Evolutionary conservation across 1,140 invertebrate genomes (phyloP).

Genomic region (Triops longicaudatus): DNA sequence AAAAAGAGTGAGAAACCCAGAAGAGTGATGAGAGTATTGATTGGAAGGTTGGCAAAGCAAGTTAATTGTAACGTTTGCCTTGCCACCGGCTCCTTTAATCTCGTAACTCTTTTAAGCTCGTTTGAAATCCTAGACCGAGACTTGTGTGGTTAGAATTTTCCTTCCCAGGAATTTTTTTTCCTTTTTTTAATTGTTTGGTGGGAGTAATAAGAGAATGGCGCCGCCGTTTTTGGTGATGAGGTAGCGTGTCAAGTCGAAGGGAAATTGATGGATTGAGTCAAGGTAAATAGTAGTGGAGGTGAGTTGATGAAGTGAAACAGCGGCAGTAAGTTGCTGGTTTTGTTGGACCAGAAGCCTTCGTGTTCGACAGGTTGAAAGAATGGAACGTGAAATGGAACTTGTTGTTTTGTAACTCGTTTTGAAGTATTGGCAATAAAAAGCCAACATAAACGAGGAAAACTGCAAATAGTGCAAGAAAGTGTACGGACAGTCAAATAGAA

Average conservation of each 20-base stretch:
- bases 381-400: too few relatives aligned
- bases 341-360: not conserved
- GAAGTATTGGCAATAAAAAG: too few relatives aligned
- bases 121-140: not conserved
- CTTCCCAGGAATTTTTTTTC: not conserved
- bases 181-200: not conserved
- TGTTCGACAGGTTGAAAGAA: too few relatives aligned
- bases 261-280: not conserved
- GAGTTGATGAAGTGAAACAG: not conserved
- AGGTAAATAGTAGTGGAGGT: not conserved
- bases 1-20: not conserved
- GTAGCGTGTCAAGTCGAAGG: not conserved
- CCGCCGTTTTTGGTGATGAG: not conserved
- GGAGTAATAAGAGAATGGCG: too few relatives aligned
- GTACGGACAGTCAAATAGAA: too few relatives aligned
- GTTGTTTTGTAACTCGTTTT: too few relatives aligned
- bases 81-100: not conserved
- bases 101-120: not conserved
- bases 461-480: too few relatives aligned
- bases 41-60: conserved; percentile 1
- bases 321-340: not conserved
- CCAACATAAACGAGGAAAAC: too few relatives aligned
- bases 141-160: not conserved
- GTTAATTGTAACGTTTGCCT: conserved; percentile 15
- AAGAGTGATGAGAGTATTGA: conserved; percentile 8